phyloP scores from a whole-genome alignment of 2,113 vertebrate species.

The Galbula dea region DNA sequence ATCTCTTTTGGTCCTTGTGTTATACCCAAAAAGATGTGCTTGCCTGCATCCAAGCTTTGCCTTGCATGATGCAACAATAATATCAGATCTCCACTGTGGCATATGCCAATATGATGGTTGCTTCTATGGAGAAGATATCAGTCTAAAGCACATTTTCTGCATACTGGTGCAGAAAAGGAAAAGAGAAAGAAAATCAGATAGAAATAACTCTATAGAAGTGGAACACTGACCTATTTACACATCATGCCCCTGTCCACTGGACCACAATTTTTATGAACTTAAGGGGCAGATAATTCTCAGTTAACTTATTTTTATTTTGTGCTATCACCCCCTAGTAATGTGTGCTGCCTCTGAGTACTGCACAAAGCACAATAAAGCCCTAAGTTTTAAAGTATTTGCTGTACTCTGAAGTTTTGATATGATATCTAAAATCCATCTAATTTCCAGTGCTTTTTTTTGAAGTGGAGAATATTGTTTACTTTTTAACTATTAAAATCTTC shows the following conservation, averaged over 20 bases:
- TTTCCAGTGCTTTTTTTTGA: not conserved
- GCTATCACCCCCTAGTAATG: not conserved
- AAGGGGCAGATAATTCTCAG: not conserved
- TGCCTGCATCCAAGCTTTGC: not conserved
- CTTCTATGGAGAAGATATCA: not conserved
- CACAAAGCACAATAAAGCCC: not conserved
- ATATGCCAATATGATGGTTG: not conserved
- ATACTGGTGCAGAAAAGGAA: not conserved
- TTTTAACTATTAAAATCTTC: not conserved
- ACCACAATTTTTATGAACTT: not conserved
- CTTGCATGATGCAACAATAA: not conserved
- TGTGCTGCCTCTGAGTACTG: not conserved
- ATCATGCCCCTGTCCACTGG: not conserved
- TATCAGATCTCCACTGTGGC: accelerated
- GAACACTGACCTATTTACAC: not conserved
- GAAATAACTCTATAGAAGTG: accelerated
- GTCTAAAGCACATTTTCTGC: not conserved
- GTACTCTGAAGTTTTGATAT: not conserved
- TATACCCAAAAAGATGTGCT: not conserved
- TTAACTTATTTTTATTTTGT: not conserved
- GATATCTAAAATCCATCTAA: not conserved
- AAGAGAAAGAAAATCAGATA: not conserved
- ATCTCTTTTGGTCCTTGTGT: not conserved
- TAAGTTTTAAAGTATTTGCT: not conserved
- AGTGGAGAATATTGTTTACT: not conserved